These are phyloP conservation scores for Nycticebus coucang DNA, from an alignment of 2,113 vertebrate species.

Conservation along the genomic window DNA sequence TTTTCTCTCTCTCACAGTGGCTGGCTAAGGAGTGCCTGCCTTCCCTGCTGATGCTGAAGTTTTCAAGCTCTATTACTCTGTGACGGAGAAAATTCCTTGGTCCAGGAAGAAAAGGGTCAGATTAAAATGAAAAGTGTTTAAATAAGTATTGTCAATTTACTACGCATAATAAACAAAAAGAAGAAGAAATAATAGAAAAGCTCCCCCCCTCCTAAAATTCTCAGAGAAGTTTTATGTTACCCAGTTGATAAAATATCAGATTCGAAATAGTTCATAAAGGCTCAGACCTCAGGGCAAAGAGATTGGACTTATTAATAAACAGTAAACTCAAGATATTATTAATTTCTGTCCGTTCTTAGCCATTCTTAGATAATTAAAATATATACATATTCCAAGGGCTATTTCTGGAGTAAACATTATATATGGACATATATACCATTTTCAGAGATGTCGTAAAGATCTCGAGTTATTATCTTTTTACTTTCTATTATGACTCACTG, in stretches of 20 bases:
- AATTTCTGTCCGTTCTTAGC: conserved; percentile 77
- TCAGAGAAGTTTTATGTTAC: conserved; percentile 76
- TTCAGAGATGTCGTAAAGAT: conserved; percentile 1
- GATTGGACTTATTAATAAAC: conserved; percentile 76
- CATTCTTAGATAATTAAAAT: conserved; percentile 68
- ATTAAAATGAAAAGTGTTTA: conserved; percentile 82
- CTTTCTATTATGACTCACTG: conserved; percentile 18
- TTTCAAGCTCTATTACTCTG: conserved; percentile 91
- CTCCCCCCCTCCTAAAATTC: conserved; percentile 54
- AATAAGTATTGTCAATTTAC: conserved; percentile 84
- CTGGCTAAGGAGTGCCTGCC: conserved; percentile 87
- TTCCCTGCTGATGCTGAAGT: conserved; percentile 90
- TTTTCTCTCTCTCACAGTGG: conserved; percentile 91
- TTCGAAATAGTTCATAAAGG: conserved; percentile 76
- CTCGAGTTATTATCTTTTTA: background rate
- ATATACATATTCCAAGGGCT: conserved; percentile 68
- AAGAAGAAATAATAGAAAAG: conserved; percentile 78
- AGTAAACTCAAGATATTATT: conserved; percentile 75
- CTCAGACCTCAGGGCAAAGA: conserved; percentile 70
- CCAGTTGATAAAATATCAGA: conserved; percentile 75
- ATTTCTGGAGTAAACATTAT: conserved; percentile 75
- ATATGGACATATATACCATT: background rate
- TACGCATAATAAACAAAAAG: conserved; percentile 82
- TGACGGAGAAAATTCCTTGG: conserved; percentile 88
- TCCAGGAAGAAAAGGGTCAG: conserved; percentile 86